These are phyloP conservation scores for Macaria notata DNA, from an alignment of 2,888 invertebrate species.

Conservation along the genomic window DNA sequence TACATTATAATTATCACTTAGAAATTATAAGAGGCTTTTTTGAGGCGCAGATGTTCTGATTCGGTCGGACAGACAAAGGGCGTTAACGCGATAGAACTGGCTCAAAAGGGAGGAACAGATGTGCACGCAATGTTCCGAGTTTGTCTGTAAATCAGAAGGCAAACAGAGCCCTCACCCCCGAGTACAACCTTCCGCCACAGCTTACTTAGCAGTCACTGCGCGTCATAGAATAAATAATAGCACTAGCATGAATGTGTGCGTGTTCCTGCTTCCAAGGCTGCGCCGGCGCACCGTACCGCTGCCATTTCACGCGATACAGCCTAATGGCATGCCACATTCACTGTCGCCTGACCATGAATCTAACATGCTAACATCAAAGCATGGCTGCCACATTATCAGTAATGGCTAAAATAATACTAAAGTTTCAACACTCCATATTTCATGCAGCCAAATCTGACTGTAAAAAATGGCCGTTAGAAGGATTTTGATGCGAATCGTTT, in stretches of 20 bases:
- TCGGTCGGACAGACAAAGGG: constrained; percentile 18
- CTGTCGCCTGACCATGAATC: constrained; percentile 30
- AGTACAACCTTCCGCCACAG: constrained; percentile 26
- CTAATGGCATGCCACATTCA: constrained; percentile 28
- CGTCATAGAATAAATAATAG: constrained; percentile 1
- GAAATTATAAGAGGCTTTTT: constrained; percentile 57
- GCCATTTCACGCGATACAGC: constrained; percentile 44
- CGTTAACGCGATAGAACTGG: constrained; percentile 52
- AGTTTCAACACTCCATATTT: constrained; percentile 15
- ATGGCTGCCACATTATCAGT: constrained; percentile 14
- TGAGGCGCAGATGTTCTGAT: constrained; percentile 62
- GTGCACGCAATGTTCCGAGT: constrained; percentile 56
- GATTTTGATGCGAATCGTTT: constrained; percentile 6
- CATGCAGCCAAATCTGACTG: constrained; percentile 8
- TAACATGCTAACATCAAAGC: constrained; percentile 16
- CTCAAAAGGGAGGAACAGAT: constrained; percentile 72
- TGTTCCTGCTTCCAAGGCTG: constrained; percentile 51
- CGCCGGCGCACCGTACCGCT: constrained; percentile 48
- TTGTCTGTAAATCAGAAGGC: constrained; percentile 77
- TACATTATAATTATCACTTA: constrained; percentile 51
- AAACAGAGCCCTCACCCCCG: constrained; percentile 64
- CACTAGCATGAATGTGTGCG: constrained; percentile 37
- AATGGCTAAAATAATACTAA: constrained; percentile 13
- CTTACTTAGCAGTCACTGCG: constrained; percentile 11
- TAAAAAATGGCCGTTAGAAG: constrained; percentile 5